Conservation (phyloP, 2,888 invertebrate species). For the Hydropsyche betteni region DNA sequence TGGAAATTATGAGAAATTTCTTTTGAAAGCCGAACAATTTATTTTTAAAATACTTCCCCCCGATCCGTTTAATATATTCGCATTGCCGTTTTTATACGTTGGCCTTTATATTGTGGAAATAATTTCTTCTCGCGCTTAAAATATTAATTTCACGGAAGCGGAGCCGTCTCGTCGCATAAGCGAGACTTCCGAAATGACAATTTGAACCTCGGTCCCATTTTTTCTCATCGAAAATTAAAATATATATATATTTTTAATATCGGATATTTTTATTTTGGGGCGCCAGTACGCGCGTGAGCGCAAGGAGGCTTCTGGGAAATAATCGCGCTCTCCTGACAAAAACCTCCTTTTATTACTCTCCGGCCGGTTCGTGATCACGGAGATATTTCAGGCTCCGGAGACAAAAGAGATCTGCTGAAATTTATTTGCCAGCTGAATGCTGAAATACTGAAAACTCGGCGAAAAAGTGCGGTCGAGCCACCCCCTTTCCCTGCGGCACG, state of each 20-base stretch:
- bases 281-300: background rate
- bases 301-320: conserved; percentile 36
- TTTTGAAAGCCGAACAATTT: too few species aligned
- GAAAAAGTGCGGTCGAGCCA: conserved; percentile 31
- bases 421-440: conserved; percentile 36
- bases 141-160: background rate
- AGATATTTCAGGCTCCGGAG: conserved; percentile 39
- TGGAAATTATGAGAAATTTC: too few species aligned
- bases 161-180: background rate
- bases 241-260: conserved; percentile 26
- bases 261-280: conserved; percentile 33
- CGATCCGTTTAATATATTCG: too few species aligned
- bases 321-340: conserved; percentile 38
- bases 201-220: conserved; percentile 15
- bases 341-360: conserved; percentile 39
- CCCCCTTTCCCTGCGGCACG: background rate
- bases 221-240: background rate
- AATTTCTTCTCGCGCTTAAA: background rate
- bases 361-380: conserved; percentile 35
- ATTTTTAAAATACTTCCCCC: too few species aligned
- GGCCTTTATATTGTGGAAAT: too few species aligned
- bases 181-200: conserved; percentile 20
- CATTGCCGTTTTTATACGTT: too few species aligned
- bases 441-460: conserved; percentile 34
- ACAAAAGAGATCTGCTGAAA: conserved; percentile 37